Conservation (phyloP, 2,113 vertebrate genomes). For the Alligator mississippiensis region DNA sequence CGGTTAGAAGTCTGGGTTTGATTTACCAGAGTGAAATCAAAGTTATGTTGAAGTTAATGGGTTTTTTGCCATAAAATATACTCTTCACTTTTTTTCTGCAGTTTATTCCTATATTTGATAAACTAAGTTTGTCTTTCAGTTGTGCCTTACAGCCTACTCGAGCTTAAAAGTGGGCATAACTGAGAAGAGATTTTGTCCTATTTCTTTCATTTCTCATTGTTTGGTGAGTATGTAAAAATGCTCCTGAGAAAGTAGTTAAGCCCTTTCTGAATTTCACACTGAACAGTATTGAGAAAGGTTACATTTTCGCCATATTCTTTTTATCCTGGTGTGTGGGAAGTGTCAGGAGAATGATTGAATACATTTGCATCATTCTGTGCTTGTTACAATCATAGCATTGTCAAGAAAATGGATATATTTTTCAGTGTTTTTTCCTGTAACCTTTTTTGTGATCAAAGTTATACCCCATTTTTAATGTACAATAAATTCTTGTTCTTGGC, state of each 20-base stretch:
- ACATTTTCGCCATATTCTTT: neutral
- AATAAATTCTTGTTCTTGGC: neutral
- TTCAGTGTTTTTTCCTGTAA: neutral
- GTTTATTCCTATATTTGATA: neutral
- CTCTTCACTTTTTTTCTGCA: neutral
- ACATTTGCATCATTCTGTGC: neutral
- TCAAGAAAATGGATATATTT: constrained; percentile 10
- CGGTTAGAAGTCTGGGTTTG: neutral
- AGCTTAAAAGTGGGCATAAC: neutral
- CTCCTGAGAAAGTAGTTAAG: neutral
- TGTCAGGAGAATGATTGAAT: neutral
- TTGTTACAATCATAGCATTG: neutral
- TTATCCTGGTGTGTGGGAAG: neutral
- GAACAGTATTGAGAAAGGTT: neutral
- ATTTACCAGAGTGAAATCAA: neutral
- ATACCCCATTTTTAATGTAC: constrained; percentile 5
- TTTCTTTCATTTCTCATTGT: neutral
- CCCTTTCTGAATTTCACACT: constrained; percentile 22
- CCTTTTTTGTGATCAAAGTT: constrained; percentile 9
- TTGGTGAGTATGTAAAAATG: neutral
- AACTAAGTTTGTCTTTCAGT: neutral
- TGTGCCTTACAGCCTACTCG: neutral
- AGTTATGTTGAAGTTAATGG: neutral
- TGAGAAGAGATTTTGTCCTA: neutral
- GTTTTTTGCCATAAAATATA: neutral